A percentile compares a stretch with the other conserved stretches of the same genome.
phyloP scores from a whole-genome alignment of 2,888 invertebrate species.

The Troides helena region DNA sequence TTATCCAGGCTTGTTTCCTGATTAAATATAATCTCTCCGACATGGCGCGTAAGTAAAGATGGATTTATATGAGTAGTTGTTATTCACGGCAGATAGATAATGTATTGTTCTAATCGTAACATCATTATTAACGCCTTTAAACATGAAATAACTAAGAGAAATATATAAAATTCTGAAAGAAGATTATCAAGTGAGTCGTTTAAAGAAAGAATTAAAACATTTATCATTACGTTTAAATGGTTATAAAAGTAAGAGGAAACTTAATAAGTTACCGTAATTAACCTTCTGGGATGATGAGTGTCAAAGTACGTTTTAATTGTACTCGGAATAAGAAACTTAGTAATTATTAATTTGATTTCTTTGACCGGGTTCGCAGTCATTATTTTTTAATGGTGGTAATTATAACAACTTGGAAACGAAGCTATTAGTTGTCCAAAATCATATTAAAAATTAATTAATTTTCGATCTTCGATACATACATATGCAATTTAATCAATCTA shows the following conservation, averaged over 20 bases:
- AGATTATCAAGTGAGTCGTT: constrained; percentile 3
- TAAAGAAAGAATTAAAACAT: constrained; percentile 19
- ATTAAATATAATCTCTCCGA: constrained; percentile 51
- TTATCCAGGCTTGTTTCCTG: constrained; percentile 47
- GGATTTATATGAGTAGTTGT: constrained; percentile 42
- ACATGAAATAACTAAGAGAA: not conserved
- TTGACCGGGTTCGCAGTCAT: constrained; percentile 25
- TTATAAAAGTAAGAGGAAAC: constrained; percentile 21
- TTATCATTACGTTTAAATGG: constrained; percentile 17
- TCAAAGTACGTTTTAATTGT: constrained; percentile 19
- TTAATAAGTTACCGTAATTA: constrained; percentile 24
- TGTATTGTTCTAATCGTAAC: constrained; percentile 4
- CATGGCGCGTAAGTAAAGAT: constrained; percentile 45
- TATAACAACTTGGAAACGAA: not conserved
- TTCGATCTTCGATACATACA: no score
- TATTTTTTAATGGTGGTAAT: constrained; percentile 1
- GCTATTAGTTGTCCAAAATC: constrained; percentile 2
- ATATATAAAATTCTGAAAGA: constrained; percentile 4
- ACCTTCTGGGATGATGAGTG: constrained; percentile 25
- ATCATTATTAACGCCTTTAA: constrained; percentile 13
- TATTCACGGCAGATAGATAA: constrained; percentile 13
- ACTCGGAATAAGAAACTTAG: constrained; percentile 10
- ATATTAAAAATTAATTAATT: no score
- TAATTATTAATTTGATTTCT: constrained; percentile 22
- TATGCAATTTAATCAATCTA: no score